Conservation (phyloP, 1,140 invertebrate genomes). For the Aradophagus sp. region DNA sequence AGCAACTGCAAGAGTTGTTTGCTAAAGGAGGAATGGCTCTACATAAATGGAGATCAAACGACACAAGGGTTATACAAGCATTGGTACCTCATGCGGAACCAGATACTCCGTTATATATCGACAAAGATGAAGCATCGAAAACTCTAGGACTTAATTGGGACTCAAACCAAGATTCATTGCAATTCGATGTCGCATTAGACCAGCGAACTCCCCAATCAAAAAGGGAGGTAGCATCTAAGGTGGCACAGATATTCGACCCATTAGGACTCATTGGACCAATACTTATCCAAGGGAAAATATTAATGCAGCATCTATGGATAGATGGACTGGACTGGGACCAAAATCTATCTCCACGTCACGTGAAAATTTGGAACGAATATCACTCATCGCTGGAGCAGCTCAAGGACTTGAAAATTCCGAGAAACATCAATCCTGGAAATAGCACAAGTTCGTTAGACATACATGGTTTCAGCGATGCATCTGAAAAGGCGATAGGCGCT, state of each 20-base stretch:
- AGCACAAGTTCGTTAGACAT: not conserved
- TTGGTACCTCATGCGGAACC: no score
- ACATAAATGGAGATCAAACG: constrained; percentile 10
- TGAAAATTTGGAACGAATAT: not conserved
- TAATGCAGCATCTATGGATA: constrained; percentile 1
- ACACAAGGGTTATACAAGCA: no score
- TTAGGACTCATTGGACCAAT: constrained; percentile 9
- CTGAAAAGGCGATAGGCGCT: constrained; percentile 8
- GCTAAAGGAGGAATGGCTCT: not conserved
- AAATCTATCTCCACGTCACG: not conserved
- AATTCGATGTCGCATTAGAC: no score
- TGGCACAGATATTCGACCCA: constrained; percentile 10
- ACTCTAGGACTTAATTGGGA: no score
- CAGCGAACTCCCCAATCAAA: not conserved
- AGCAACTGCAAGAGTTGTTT: not conserved
- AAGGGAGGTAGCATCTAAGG: constrained; percentile 18
- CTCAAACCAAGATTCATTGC: no score
- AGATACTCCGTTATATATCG: no score
- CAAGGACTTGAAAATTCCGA: no score
- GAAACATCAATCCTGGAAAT: no score
- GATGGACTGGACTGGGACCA: not conserved
- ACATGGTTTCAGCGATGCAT: constrained; percentile 2
- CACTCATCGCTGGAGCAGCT: not conserved
- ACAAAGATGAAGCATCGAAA: no score
- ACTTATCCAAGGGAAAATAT: not conserved